These are phyloP conservation scores for Aphidius ervi DNA, from an alignment of 1,140 invertebrate species.

Conservation along the genomic window DNA sequence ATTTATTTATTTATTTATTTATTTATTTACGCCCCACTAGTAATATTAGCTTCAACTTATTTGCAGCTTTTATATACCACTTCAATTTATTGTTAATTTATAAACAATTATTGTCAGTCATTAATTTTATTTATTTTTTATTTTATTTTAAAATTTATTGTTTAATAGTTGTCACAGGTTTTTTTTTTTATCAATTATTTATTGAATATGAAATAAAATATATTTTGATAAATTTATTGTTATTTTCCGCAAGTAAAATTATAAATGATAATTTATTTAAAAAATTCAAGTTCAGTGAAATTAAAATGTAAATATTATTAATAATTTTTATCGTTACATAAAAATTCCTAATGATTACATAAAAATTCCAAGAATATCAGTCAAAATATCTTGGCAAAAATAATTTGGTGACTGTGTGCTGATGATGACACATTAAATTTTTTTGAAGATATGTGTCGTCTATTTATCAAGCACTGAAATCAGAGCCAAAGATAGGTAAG, in stretches of 20 bases:
- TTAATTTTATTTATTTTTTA: not conserved
- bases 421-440: not conserved
- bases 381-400: not conserved
- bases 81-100: too few species aligned
- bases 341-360: not conserved
- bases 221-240: too few species aligned
- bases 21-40: too few species aligned
- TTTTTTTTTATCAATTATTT: not conserved
- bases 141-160: not conserved
- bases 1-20: too few species aligned
- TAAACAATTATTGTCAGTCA: not conserved
- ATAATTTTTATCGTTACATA: not conserved
- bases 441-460: not conserved
- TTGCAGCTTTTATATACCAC: too few species aligned
- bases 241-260: too few species aligned
- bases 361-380: not conserved
- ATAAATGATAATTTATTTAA: not conserved
- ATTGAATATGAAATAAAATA: too few species aligned
- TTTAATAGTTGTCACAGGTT: too few species aligned
- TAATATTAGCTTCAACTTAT: too few species aligned
- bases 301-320: not conserved
- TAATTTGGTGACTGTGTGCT: too few species aligned
- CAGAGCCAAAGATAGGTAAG: conserved; percentile 33
- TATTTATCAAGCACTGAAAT: not conserved
- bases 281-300: not conserved